Conservation (phyloP, 37 sponge, comb jelly and placozoan genomes). For the Amphimedon queenslandica region DNA sequence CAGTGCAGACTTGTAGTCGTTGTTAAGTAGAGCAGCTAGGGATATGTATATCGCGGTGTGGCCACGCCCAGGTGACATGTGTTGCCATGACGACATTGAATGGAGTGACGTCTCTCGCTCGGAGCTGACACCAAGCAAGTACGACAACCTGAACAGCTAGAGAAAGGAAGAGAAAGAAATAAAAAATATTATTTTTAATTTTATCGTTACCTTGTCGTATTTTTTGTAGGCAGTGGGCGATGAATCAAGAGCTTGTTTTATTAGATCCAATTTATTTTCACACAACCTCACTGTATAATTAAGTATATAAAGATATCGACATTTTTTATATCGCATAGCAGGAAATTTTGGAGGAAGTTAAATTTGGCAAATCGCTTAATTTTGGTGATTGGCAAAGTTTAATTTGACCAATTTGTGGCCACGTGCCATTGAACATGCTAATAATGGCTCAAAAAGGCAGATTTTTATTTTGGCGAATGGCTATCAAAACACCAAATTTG, state of each 20-base stretch:
- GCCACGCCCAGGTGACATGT: slow-evolving; percentile 43
- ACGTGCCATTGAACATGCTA: no score
- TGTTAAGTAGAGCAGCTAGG: slow-evolving; percentile 40
- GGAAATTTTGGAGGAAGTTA: no score
- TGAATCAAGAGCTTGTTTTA: slow-evolving; percentile 42
- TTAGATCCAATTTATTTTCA: slow-evolving; percentile 72
- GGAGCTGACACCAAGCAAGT: slow-evolving; percentile 31
- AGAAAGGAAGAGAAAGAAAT: background rate
- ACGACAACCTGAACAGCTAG: slow-evolving; percentile 34
- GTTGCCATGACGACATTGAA: background rate
- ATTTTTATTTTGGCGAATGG: no score
- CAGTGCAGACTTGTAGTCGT: slow-evolving; percentile 37
- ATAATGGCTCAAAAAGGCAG: no score
- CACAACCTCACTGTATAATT: slow-evolving; percentile 54
- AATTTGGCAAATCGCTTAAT: no score
- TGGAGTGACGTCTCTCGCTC: slow-evolving; percentile 2
- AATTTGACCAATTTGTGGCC: no score
- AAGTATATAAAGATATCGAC: background rate
- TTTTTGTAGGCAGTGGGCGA: slow-evolving; percentile 58
- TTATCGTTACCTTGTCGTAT: slow-evolving; percentile 45
- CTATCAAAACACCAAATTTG: no score
- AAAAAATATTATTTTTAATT: background rate
- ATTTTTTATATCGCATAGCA: no score
- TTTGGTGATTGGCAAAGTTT: no score
- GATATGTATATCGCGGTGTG: slow-evolving; percentile 42